Conservation (phyloP, 2,888 invertebrate genomes). For the Uropetala carovei region DNA sequence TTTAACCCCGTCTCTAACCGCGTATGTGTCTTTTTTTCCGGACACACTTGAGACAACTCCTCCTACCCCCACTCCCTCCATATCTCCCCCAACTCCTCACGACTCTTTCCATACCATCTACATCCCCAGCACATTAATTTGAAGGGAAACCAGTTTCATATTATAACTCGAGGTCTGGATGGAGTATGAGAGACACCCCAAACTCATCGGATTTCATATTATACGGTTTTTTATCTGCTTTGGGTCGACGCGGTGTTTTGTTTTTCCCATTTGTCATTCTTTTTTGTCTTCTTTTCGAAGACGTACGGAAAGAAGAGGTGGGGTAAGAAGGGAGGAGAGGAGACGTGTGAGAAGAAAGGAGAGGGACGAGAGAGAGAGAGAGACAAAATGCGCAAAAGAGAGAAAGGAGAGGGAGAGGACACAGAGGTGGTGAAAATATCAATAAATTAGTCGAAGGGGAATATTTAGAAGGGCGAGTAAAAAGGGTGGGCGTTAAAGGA, state of each 20-base stretch:
- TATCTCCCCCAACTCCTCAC: background rate
- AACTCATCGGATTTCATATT: constrained; percentile 28
- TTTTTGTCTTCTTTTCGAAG: background rate
- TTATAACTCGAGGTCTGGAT: constrained; percentile 33
- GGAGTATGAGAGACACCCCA: constrained; percentile 17
- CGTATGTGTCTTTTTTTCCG: background rate
- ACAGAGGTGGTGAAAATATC: background rate
- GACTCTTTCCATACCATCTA: background rate
- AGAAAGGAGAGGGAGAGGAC: background rate
- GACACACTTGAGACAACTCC: constrained; percentile 4
- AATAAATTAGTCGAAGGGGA: constrained; percentile 31
- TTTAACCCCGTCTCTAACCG: background rate
- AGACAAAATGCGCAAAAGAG: background rate
- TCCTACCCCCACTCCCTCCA: background rate
- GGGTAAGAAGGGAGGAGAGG: background rate
- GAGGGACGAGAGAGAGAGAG: background rate
- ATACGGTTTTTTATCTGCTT: constrained; percentile 33
- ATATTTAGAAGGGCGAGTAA: constrained; percentile 1
- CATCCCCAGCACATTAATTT: background rate
- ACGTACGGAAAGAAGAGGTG: background rate
- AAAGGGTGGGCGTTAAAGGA: constrained; percentile 24
- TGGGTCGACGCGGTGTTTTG: background rate
- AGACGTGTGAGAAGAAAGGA: background rate
- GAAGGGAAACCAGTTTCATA: background rate
- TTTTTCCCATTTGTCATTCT: background rate